phyloP scores from a whole-genome alignment of 1,140 invertebrate species.

The Caerostris extrusa region DNA sequence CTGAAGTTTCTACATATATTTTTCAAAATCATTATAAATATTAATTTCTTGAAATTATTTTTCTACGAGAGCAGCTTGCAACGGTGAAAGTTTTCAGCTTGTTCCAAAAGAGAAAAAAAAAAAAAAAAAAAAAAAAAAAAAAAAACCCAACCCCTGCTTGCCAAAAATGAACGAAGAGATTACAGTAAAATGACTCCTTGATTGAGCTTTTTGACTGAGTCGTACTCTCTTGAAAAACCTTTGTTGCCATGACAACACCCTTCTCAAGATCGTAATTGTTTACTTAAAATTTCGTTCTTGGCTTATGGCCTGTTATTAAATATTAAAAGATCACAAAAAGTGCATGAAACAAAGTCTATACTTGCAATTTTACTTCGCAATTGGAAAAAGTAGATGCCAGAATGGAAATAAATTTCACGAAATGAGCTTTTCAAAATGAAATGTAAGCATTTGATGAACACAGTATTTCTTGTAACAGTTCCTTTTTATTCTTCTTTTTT shows the following conservation, averaged over 20 bases:
- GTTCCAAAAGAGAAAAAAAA: too few species aligned
- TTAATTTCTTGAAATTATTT: too few species aligned
- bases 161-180: background rate
- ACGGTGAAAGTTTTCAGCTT: too few species aligned
- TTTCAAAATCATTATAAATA: too few species aligned
- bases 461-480: background rate
- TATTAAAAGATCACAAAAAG: background rate
- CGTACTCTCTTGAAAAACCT: background rate
- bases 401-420: background rate
- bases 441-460: background rate
- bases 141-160: background rate
- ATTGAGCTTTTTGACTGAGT: conserved; percentile 11
- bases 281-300: conserved; percentile 16
- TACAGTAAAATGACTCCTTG: background rate
- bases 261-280: conserved; percentile 29
- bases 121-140: background rate
- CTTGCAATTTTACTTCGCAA: background rate
- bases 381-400: background rate
- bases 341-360: background rate
- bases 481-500: background rate
- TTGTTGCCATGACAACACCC: background rate
- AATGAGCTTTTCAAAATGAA: background rate
- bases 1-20: too few species aligned
- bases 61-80: too few species aligned
- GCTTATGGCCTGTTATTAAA: conserved; percentile 12